A percentile compares a stretch with the other conserved stretches of the same genome.
Conservation (phyloP, 2,888 invertebrate genomes). For the Acrobasis consociella region DNA sequence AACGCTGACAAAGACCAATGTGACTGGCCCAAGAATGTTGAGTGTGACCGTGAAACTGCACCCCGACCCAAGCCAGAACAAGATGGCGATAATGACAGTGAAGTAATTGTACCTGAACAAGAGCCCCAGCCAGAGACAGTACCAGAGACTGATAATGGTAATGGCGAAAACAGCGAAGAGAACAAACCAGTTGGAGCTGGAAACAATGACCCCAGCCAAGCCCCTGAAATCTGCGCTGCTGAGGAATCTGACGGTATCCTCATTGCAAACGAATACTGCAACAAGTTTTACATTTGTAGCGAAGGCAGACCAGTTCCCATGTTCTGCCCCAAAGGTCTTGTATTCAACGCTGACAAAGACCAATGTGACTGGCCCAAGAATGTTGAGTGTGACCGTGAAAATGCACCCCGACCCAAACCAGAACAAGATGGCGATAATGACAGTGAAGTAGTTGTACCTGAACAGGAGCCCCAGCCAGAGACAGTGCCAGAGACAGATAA, state of each 20-base stretch:
- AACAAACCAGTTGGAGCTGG: background rate
- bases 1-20: conserved; percentile 40
- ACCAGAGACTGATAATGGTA: conserved; percentile 20
- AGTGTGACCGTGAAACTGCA: conserved; percentile 37
- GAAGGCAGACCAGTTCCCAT: conserved; percentile 36
- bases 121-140: conserved; percentile 13
- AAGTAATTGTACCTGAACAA: conserved; percentile 2
- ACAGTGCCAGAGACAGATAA: conserved; percentile 15
- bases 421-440: conserved; percentile 20
- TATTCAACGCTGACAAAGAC: conserved; percentile 40
- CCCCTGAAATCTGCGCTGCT: conserved; percentile 37
- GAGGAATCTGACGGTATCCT: conserved; percentile 41
- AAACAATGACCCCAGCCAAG: conserved; percentile 40
- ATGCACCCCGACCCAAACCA: conserved; percentile 29
- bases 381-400: conserved; percentile 41
- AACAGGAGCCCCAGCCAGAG: conserved; percentile 16
- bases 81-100: conserved; percentile 5
- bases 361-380: conserved; percentile 46
- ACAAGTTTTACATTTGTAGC: conserved; percentile 47
- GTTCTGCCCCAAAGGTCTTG: conserved; percentile 34
- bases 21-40: conserved; percentile 45
- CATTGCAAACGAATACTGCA: conserved; percentile 47
- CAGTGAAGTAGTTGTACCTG: conserved; percentile 12
- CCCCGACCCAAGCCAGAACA: conserved; percentile 31
- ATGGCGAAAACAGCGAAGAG: background rate